A percentile compares a stretch with the other conserved stretches of the same genome.
Evolutionary conservation across 2,888 invertebrate genomes (phyloP).

Genomic region (Xestia c-nigrum): DNA sequence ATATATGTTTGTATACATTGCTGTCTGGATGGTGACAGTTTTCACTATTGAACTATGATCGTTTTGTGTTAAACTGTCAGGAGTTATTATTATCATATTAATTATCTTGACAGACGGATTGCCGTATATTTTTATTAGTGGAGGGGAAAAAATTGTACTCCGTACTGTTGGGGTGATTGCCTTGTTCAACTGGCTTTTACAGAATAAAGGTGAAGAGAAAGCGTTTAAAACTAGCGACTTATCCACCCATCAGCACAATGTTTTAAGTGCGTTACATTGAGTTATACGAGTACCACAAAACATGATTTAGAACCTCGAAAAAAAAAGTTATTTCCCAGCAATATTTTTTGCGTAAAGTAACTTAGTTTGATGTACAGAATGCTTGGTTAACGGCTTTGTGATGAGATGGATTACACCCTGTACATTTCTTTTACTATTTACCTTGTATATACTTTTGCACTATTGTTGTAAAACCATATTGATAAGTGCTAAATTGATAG

Average conservation of each 20-base stretch:
- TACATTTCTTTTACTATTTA: too few relatives aligned
- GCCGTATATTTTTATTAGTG: neutral
- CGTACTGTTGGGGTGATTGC: neutral
- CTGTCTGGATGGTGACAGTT: neutral
- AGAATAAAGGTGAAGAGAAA: neutral
- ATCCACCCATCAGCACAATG: too few relatives aligned
- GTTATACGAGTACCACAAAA: too few relatives aligned
- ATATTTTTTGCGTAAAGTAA: too few relatives aligned
- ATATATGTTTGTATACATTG: conserved; percentile 21
- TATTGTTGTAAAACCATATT: neutral
- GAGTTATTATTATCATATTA: neutral
- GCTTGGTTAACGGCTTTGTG: too few relatives aligned
- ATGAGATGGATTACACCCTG: too few relatives aligned
- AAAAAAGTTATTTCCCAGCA: too few relatives aligned
- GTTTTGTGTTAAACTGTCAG: neutral
- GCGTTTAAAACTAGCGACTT: neutral
- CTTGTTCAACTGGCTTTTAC: neutral
- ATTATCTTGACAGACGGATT: neutral
- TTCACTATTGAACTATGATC: neutral
- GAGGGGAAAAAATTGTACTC: neutral
- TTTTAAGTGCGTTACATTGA: too few relatives aligned
- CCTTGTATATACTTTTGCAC: too few relatives aligned
- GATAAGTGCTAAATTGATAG: conserved; percentile 11
- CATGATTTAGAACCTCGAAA: too few relatives aligned
- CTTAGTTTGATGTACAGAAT: too few relatives aligned